phyloP scores from a whole-genome alignment of 2,113 vertebrate species.

The Patagioenas fasciata region DNA sequence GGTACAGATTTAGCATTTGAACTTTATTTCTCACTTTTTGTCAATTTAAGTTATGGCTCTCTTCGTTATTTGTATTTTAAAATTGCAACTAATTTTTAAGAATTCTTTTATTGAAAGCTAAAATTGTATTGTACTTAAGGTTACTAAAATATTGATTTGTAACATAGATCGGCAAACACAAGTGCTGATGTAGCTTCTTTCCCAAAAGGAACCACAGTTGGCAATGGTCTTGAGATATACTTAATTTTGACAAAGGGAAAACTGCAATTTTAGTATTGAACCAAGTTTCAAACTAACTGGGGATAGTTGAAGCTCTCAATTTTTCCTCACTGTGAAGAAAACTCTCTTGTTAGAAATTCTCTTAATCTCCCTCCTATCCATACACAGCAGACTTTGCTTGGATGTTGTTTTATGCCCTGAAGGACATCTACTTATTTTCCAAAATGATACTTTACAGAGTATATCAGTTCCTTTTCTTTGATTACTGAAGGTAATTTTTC shows the following conservation, averaged over 20 bases:
- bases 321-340: background rate
- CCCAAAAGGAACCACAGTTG: background rate
- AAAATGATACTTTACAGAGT: background rate
- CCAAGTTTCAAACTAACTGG: background rate
- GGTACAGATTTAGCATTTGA: background rate
- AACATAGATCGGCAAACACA: background rate
- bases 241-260: background rate
- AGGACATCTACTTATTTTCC: background rate
- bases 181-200: background rate
- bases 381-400: background rate
- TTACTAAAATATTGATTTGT: conserved; percentile 18
- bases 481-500: background rate
- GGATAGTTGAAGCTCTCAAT: background rate
- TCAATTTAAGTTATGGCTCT: background rate
- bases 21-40: background rate
- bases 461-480: background rate
- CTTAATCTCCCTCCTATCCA: background rate
- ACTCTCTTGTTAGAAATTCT: background rate
- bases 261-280: background rate
- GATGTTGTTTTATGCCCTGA: background rate
- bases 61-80: background rate
- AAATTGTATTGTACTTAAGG: background rate
- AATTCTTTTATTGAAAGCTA: background rate
- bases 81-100: background rate
- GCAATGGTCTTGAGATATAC: background rate